Conservation (phyloP, 2,797 vertebrate genomes). For the Microctenopoma stevenorrisi region DNA sequence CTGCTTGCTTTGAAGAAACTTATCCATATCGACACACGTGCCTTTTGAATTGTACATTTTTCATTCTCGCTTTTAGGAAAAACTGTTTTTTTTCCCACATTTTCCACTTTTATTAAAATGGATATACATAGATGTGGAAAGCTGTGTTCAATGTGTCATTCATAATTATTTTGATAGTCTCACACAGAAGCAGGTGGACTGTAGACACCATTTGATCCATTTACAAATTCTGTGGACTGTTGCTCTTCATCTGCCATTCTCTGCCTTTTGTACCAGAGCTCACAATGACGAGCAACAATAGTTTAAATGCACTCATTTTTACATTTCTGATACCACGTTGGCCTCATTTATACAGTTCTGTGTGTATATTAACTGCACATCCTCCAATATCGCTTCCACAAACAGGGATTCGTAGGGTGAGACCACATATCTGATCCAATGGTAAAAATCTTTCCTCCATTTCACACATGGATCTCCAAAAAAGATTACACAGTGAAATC, state of each 20-base stretch:
- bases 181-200: slow-evolving; percentile 12
- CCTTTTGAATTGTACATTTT: slow-evolving; percentile 69
- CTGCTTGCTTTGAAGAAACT: slow-evolving; percentile 36
- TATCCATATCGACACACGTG: slow-evolving; percentile 45
- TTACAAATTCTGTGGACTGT: neutral
- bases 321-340: neutral
- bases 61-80: slow-evolving; percentile 46
- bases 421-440: neutral
- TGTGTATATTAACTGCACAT: neutral
- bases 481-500: slow-evolving; percentile 1
- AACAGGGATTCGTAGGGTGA: neutral
- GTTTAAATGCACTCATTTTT: neutral
- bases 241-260: neutral
- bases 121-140: slow-evolving; percentile 27
- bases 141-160: neutral
- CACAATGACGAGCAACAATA: no score
- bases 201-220: neutral
- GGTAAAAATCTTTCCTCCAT: neutral
- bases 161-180: neutral
- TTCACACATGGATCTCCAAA: neutral
- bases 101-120: slow-evolving; percentile 50
- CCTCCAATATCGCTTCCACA: neutral
- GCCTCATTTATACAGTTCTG: neutral
- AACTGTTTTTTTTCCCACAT: slow-evolving; percentile 29
- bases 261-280: neutral